phyloP scores from a whole-genome alignment of 2,888 invertebrate genomes.

The Eupithecia insigniata region DNA sequence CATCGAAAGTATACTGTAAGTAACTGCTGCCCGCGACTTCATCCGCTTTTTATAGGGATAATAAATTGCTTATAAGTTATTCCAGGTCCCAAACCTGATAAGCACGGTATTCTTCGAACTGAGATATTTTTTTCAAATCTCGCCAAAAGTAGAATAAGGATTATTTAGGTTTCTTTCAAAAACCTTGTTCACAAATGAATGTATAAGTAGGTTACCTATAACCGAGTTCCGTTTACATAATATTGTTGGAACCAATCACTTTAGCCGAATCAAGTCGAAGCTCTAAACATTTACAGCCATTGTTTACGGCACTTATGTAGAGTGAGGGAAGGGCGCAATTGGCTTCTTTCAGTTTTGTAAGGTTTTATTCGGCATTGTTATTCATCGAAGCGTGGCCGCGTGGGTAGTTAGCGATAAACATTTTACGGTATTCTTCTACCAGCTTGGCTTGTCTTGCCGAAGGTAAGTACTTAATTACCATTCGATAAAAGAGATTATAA shows the following conservation, averaged over 20 bases:
- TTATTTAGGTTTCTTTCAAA: not conserved
- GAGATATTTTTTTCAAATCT: not conserved
- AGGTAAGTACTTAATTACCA: conserved; percentile 6
- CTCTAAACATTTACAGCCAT: conserved; percentile 32
- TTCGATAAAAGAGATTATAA: not conserved
- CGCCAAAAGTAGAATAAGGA: not conserved
- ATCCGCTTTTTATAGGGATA: too few relatives aligned
- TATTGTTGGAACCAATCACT: conserved; percentile 23
- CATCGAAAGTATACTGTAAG: too few relatives aligned
- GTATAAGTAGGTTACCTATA: not conserved
- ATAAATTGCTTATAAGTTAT: too few relatives aligned
- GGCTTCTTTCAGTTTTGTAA: conserved; percentile 27
- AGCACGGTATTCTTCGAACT: not conserved
- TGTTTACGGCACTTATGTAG: conserved; percentile 28
- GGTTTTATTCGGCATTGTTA: conserved; percentile 28
- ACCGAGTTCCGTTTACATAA: not conserved
- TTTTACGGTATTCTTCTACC: not conserved
- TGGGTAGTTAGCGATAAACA: conserved; percentile 9
- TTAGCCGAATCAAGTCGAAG: conserved; percentile 27
- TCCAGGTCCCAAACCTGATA: not conserved
- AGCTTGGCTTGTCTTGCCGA: not conserved
- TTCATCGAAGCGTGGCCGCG: conserved; percentile 29
- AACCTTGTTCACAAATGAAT: not conserved
- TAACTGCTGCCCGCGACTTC: too few relatives aligned
- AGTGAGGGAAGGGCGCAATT: conserved; percentile 25